Base-by-base conservation (phyloP, 1,140 invertebrate genomes). In the Zaprionus davidi region DNA sequence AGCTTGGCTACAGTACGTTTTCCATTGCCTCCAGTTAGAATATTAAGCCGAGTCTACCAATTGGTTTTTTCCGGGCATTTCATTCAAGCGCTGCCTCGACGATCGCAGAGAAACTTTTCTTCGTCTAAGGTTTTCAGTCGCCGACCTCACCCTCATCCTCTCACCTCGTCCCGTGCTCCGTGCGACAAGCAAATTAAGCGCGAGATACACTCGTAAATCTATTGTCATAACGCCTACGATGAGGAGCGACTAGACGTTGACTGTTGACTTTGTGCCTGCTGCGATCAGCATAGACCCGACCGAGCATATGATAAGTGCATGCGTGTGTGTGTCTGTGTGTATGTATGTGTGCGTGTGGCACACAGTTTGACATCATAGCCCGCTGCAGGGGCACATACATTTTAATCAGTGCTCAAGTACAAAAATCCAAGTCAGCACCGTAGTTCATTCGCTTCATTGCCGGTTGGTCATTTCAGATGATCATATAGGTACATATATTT, bases 51-150 rank as follows among this genome's bases (percentile, higher is more conserved):
- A 83, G 79, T 78, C 84, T 77, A 77, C 78, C 85, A 90, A 90
- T 90, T 90, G 85, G 85, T 90, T 90, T 90, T 90, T 90, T 90
- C 85, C 85, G 85, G 85, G 86, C 85, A 90, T 90, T 90, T 90
- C 81, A 88, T 88, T 90, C 84, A 88, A 84, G 69, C 76, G 31
- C 66, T 81, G 62, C 60, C 55, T 57, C 68, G 77, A 67, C 73
- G 77, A 67, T 64, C 41, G 59, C 63, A 9, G n/a, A 80, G 81
- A 81, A 78, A 85, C 82, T 84, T 84, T 84, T 75, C 81, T 84
- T 84, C 78, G 71, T 85, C 82, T 88, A 81, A 88, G 84, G 78
- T 84, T 90, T 73, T 20, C 56, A 55, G 41, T 41, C 60, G 51
- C 28, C 56, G n/a, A n/a, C 22, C 56, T n/a, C 31, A 9, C 17